Percentiles rank a stretch among this genome's conserved stretches.
These are phyloP conservation scores for Boulengeromyrus knoepffleri DNA, from an alignment of 2,113 vertebrate species.

Conservation along the genomic window DNA sequence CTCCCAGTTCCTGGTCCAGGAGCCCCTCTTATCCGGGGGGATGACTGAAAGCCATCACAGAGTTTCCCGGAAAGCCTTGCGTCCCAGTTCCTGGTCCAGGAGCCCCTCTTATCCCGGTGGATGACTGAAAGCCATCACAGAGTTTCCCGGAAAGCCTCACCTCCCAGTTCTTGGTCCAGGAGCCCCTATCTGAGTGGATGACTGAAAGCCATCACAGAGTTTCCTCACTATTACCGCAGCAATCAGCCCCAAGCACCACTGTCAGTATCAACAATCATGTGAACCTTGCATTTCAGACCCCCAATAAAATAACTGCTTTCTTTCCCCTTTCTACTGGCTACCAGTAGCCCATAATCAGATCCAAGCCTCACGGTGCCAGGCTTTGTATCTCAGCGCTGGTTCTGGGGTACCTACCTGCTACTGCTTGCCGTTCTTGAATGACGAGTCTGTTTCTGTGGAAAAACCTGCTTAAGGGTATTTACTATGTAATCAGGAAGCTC, in stretches of 20 bases:
- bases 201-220: background rate
- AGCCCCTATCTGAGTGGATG: background rate
- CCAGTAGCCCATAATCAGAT: background rate
- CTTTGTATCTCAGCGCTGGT: background rate
- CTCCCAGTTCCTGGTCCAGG: background rate
- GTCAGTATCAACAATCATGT: background rate
- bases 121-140: background rate
- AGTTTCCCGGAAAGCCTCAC: background rate
- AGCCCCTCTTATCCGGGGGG: background rate
- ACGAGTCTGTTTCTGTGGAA: background rate
- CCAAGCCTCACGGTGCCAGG: background rate
- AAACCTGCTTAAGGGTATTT: background rate
- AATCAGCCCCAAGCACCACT: background rate
- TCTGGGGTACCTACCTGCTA: background rate
- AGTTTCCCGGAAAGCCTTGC: background rate
- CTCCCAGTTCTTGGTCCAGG: background rate
- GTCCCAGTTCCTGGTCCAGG: background rate
- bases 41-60: background rate
- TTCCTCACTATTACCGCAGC: background rate
- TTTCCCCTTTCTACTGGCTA: too few relatives aligned
- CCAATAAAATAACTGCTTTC: background rate
- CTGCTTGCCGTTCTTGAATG: background rate
- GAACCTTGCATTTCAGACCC: background rate
- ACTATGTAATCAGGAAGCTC: background rate
- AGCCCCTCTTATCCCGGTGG: background rate